Evolutionary conservation across 2,888 invertebrate genomes (phyloP).

Genomic region (Lissonota sp.): DNA sequence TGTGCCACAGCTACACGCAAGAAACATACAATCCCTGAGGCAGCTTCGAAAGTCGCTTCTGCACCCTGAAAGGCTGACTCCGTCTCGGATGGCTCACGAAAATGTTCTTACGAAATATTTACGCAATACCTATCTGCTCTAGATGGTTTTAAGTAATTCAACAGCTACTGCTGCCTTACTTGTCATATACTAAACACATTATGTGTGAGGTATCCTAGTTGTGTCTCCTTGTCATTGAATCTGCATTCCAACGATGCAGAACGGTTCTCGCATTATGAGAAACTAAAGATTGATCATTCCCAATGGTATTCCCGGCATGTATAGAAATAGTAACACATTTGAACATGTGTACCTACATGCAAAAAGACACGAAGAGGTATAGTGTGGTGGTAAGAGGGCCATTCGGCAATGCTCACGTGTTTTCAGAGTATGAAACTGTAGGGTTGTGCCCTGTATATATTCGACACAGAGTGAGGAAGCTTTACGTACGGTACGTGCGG

Average conservation of each 20-base stretch:
- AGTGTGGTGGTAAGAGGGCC: not conserved
- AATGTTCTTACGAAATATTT: too few relatives aligned
- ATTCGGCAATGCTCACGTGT: constrained; percentile 26
- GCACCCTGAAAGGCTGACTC: too few relatives aligned
- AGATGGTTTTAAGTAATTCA: too few relatives aligned
- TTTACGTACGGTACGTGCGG: constrained; percentile 48
- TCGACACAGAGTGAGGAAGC: constrained; percentile 33
- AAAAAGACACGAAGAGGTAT: not conserved
- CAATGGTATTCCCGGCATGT: not conserved
- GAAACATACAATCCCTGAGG: constrained; percentile 22
- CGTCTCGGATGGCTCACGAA: too few relatives aligned
- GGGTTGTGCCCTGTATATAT: constrained; percentile 5
- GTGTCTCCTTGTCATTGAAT: too few relatives aligned
- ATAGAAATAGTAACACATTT: constrained; percentile 16
- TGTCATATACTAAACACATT: too few relatives aligned
- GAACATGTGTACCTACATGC: not conserved
- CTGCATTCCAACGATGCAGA: not conserved
- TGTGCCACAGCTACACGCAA: constrained; percentile 17
- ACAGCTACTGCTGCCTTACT: too few relatives aligned
- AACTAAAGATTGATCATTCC: constrained; percentile 1
- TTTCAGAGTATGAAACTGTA: constrained; percentile 31
- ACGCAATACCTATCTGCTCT: too few relatives aligned
- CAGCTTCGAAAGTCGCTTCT: constrained; percentile 39
- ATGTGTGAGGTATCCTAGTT: too few relatives aligned
- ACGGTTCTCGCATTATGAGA: constrained; percentile 2